These are phyloP conservation scores for Malurus cyaneus DNA, from an alignment of 2,113 vertebrate genomes.

Conservation along the genomic window DNA sequence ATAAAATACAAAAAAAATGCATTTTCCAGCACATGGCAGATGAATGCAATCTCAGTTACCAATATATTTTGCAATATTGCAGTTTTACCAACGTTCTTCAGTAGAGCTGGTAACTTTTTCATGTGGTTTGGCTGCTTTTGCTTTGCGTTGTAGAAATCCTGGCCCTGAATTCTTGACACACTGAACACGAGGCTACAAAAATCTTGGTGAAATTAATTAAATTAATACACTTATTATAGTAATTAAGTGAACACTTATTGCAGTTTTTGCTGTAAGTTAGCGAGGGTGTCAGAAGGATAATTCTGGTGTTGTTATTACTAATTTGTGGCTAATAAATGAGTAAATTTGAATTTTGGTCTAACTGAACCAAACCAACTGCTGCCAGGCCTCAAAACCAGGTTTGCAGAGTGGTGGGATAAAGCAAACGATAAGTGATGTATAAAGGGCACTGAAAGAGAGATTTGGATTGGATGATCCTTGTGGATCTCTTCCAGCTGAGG, in stretches of 20 bases:
- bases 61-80: background rate
- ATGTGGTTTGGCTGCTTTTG: background rate
- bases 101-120: background rate
- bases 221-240: no score
- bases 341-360: background rate
- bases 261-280: background rate
- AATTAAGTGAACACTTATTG: background rate
- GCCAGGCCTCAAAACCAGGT: background rate
- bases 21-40: background rate
- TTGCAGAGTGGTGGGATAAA: background rate
- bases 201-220: background rate
- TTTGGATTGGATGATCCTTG: background rate
- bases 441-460: background rate
- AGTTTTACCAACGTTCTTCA: fast-evolving
- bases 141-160: background rate
- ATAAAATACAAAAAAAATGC: no score
- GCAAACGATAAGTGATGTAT: fast-evolving
- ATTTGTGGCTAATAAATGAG: background rate
- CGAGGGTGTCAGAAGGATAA: background rate
- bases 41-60: background rate
- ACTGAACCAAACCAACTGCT: background rate
- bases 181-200: background rate
- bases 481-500: background rate
- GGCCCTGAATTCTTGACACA: background rate
- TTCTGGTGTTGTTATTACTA: background rate